Evolutionary conservation across 2,888 invertebrate genomes (phyloP), one percentile per base, ranked within the genome.

Genomic region (Branchinecta sandiegonensis): DNA sequence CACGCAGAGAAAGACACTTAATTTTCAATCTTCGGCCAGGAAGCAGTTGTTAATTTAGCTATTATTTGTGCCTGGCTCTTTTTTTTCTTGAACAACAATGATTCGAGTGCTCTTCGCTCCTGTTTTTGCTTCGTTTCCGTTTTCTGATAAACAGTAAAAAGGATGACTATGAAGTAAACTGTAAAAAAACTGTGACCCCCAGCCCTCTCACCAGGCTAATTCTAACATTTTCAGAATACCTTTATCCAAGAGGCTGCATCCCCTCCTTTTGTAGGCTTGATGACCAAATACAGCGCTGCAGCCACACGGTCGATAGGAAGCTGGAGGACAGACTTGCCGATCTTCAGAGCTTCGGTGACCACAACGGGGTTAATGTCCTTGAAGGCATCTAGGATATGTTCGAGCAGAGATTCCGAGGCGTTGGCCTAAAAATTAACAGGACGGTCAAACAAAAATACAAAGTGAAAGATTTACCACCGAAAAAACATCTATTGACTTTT

Each of bases 371-470:
- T 48, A 17, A n/a, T 37, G 46, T 69, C 69, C 17, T 69, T 65
- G 12, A 69, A 48, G n/a, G 65, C 47, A n/a, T 69, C 69, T 17
- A 56, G 37, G n/a, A 67, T 17, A 9, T 14, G 37, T 9, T 10
- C n/a, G 8, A 48, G 47, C 67, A 47, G 37, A 1, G 14, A 9
- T 46, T 50, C 50, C 8, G 48, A 47, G 17, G 48, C 47, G n/a
- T 37, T 10, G 23, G n/a, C 12, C 67, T 67, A 47, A 6, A 10
- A 48, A 66, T n/a, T 66, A 68, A 66, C 23, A 67, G 85, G 73
- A 14, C 83, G 74, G 65, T 81, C 76, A 48, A 78, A 73, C 8
- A 81, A 74, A 3, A 75, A 70, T 0, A 73, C 72, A 0, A 81
- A 77, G 17, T 76, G 68, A 47, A 85, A 23, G 23, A 77, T 37